Conservation (phyloP, 2,113 vertebrate genomes). For the Lota lota region DNA sequence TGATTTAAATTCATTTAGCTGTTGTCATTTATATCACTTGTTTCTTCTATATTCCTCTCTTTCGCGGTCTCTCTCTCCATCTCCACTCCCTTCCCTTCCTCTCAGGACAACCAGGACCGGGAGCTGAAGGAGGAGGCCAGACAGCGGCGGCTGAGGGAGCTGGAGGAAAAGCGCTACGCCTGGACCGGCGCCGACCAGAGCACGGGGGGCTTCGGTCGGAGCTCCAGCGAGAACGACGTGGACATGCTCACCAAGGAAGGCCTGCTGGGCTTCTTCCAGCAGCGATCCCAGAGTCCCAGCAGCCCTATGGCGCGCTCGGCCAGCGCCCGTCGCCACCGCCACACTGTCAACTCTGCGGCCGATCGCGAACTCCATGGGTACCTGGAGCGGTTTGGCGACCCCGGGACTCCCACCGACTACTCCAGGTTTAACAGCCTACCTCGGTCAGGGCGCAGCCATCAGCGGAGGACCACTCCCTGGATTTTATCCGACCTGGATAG, state of each 20-base stretch:
- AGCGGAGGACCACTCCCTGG: slow-evolving; percentile 72
- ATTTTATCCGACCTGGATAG: slow-evolving; percentile 63
- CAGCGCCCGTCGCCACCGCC: slow-evolving; percentile 85
- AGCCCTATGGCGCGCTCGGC: slow-evolving; percentile 81
- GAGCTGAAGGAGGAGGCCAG: slow-evolving; percentile 82
- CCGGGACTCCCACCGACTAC: slow-evolving; percentile 59
- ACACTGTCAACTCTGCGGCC: slow-evolving; percentile 76
- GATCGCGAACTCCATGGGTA: slow-evolving; percentile 85
- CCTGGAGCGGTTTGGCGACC: slow-evolving; percentile 76
- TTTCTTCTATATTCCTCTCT: neutral
- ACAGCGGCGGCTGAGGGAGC: slow-evolving; percentile 79
- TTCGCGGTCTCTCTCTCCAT: neutral
- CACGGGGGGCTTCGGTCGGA: slow-evolving; percentile 78
- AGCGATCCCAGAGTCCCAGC: slow-evolving; percentile 81
- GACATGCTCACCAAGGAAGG: slow-evolving; percentile 84
- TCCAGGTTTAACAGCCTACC: slow-evolving; percentile 87
- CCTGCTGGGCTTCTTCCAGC: slow-evolving; percentile 83
- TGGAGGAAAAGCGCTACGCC: slow-evolving; percentile 84
- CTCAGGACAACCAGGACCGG: slow-evolving; percentile 86
- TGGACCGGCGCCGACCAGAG: slow-evolving; percentile 76
- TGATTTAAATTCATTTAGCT: too few relatives aligned
- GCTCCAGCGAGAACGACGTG: slow-evolving; percentile 95
- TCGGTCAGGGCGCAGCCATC: slow-evolving; percentile 65
- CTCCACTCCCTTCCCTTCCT: slow-evolving; percentile 1
- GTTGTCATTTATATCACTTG: too few relatives aligned